A percentile compares a stretch with the other conserved stretches of the same genome.
Evolutionary conservation across 2,113 vertebrate genomes (phyloP).

Genomic region (Nesoenas mayeri): DNA sequence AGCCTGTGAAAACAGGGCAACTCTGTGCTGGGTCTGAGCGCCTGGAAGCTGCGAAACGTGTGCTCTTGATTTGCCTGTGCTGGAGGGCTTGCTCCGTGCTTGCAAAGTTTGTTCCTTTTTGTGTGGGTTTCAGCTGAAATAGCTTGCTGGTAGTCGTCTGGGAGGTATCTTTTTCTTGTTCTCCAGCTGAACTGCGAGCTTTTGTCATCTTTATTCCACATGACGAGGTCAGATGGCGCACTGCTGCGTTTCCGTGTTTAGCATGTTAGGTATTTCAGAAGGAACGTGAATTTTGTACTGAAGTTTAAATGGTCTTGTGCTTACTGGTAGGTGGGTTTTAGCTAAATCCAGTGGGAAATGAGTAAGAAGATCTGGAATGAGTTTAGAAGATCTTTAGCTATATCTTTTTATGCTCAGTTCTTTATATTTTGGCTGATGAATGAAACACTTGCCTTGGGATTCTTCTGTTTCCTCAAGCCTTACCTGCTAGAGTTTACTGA

Average conservation of each 20-base stretch:
- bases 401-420: not conserved
- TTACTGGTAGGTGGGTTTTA: not conserved
- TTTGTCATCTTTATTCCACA: not conserved
- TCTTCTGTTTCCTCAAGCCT: not conserved
- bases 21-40: not conserved
- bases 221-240: fast-evolving
- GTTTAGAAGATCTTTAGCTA: not conserved
- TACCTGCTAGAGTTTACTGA: conserved; percentile 3
- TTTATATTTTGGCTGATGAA: not conserved
- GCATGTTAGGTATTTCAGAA: fast-evolving
- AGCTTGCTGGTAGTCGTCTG: no score
- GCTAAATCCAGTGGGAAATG: not conserved
- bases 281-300: fast-evolving
- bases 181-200: not conserved
- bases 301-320: not conserved
- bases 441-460: not conserved
- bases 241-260: fast-evolving
- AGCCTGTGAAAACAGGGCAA: not conserved
- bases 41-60: not conserved
- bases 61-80: not conserved
- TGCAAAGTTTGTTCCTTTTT: not conserved
- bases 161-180: not conserved
- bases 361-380: not conserved
- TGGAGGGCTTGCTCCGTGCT: not conserved
- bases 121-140: fast-evolving